Percentiles rank a stretch among this genome's conserved stretches.
Evolutionary conservation across 2,888 invertebrate species (phyloP).

Genomic region (Drosophila paramelanica): DNA sequence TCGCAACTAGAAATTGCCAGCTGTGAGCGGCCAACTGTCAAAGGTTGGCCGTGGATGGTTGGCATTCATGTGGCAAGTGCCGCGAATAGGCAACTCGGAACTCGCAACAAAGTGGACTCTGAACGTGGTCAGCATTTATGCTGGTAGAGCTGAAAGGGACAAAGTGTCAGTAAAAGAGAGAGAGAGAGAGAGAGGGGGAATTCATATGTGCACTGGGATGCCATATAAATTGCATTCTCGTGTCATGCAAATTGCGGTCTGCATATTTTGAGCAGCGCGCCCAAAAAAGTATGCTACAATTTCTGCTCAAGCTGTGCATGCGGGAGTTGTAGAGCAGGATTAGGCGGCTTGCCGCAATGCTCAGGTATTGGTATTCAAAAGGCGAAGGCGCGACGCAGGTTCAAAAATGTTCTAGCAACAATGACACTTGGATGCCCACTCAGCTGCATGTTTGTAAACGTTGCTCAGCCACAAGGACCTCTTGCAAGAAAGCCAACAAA

Average conservation of each 20-base stretch:
- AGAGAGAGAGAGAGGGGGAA: background rate
- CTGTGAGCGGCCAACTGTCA: constrained; percentile 18
- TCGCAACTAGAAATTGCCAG: background rate
- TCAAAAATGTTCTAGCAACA: constrained; percentile 68
- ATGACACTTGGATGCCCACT: constrained; percentile 74
- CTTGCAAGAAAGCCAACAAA: constrained; percentile 67
- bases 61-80: constrained; percentile 26
- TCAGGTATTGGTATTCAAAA: constrained; percentile 48
- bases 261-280: constrained; percentile 47
- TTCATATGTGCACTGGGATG: constrained; percentile 39
- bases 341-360: background rate
- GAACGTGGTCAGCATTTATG: constrained; percentile 46
- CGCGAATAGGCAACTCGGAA: constrained; percentile 33
- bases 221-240: constrained; percentile 58
- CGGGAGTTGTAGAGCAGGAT: background rate
- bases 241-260: constrained; percentile 58
- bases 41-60: constrained; percentile 27
- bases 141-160: constrained; percentile 1
- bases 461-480: constrained; percentile 78
- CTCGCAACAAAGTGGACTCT: constrained; percentile 13
- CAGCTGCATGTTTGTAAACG: constrained; percentile 79
- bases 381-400: constrained; percentile 39
- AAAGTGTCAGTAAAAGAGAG: background rate
- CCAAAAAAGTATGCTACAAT: constrained; percentile 55
- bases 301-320: constrained; percentile 12